Percentiles rank a stretch among this genome's conserved stretches.
phyloP scores from a whole-genome alignment of 1,140 invertebrate genomes.

The Drosophila setifemur region DNA sequence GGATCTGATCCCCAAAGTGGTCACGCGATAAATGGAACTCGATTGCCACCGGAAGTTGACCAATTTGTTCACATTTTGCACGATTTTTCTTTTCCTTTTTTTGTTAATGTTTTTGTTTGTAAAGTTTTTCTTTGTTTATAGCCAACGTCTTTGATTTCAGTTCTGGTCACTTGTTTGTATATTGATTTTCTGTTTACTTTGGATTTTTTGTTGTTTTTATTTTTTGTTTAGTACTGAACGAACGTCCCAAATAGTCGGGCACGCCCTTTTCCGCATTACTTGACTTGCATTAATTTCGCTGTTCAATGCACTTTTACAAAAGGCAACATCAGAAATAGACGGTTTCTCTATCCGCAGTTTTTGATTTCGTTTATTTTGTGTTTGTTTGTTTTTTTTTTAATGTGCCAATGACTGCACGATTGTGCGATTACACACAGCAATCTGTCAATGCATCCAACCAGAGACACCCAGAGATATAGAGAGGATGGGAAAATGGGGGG shows the following conservation, averaged over 20 bases:
- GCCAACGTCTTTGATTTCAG: slow-evolving; percentile 58
- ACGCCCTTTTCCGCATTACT: slow-evolving; percentile 77
- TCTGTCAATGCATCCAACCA: slow-evolving; percentile 78
- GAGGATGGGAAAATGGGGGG: background rate
- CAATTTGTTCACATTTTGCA: slow-evolving; percentile 65
- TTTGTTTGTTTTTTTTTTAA: slow-evolving; percentile 35
- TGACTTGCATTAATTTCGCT: slow-evolving; percentile 74
- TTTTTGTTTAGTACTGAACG: slow-evolving; percentile 32
- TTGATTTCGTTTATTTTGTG: slow-evolving; percentile 23
- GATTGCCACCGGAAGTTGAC: slow-evolving; percentile 55
- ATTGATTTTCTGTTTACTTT: slow-evolving; percentile 32
- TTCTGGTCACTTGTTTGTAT: slow-evolving; percentile 28
- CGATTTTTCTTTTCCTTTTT: slow-evolving; percentile 15
- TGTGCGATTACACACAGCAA: slow-evolving; percentile 72
- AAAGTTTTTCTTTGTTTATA: slow-evolving; percentile 14
- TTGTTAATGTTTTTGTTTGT: background rate
- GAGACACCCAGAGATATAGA: slow-evolving; percentile 27
- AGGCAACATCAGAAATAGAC: slow-evolving; percentile 60
- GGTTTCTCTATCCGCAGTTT: slow-evolving; percentile 17
- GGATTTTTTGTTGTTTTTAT: slow-evolving; percentile 5
- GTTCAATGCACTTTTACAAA: slow-evolving; percentile 77
- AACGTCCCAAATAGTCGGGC: slow-evolving; percentile 54
- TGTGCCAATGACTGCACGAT: slow-evolving; percentile 78
- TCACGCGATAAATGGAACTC: slow-evolving; percentile 50
- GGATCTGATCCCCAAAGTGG: slow-evolving; percentile 15